phyloP scores from a whole-genome alignment of 2,113 vertebrate genomes.

The Columbina picui region DNA sequence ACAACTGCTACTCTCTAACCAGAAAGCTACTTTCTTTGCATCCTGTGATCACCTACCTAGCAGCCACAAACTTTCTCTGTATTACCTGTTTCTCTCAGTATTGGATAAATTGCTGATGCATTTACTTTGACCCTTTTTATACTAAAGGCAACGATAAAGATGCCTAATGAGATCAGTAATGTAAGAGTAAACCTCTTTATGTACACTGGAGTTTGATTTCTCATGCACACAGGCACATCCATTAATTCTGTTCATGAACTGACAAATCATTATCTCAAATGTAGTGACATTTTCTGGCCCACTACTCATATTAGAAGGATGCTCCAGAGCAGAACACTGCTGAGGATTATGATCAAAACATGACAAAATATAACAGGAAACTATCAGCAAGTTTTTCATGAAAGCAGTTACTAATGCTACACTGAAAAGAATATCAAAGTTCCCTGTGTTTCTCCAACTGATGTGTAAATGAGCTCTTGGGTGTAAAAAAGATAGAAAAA shows the following conservation, averaged over 20 bases:
- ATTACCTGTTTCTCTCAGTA: background rate
- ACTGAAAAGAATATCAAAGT: background rate
- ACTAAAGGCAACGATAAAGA: background rate
- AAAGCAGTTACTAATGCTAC: background rate
- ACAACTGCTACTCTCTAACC: background rate
- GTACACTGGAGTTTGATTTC: background rate
- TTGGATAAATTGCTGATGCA: background rate
- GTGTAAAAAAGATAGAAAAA: background rate
- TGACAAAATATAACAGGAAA: background rate
- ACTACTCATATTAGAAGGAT: background rate
- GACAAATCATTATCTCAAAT: conserved; percentile 3
- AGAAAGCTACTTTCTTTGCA: background rate
- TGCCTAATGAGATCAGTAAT: background rate
- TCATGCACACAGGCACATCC: background rate
- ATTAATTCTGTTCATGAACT: background rate
- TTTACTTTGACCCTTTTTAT: background rate
- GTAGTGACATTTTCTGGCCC: background rate
- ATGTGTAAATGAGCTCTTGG: background rate
- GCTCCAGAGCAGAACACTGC: background rate
- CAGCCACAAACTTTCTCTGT: background rate
- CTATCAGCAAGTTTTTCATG: background rate
- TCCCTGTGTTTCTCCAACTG: background rate
- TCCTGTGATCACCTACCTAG: background rate
- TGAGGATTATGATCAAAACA: background rate
- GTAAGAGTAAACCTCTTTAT: background rate